Percentiles rank a stretch among this genome's conserved stretches.
Conservation (phyloP, 2,797 vertebrate species). For the Anguilla megastoma region DNA sequence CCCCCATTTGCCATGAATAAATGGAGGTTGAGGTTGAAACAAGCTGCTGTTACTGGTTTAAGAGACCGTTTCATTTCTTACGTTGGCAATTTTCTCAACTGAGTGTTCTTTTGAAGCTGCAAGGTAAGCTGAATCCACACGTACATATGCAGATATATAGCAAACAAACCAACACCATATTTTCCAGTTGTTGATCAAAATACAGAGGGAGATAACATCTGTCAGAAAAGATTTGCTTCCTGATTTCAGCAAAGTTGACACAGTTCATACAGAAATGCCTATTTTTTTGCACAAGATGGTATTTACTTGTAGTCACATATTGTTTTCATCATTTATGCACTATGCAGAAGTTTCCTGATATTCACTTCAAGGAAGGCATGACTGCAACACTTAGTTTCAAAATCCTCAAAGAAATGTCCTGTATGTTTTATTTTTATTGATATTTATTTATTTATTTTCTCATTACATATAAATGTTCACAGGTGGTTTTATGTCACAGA, state of each 20-base stretch:
- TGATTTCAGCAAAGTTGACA: background rate
- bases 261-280: background rate
- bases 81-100: background rate
- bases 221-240: background rate
- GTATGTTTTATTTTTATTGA: too few species aligned
- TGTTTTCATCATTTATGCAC: background rate
- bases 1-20: background rate
- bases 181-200: background rate
- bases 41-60: background rate
- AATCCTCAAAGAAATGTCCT: too few species aligned
- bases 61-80: background rate
- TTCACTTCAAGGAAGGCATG: too few species aligned
- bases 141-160: background rate
- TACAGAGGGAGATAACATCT: background rate
- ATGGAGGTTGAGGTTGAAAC: background rate
- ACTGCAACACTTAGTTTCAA: too few species aligned
- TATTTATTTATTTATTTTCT: too few species aligned
- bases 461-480: background rate
- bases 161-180: background rate
- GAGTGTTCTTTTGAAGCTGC: background rate
- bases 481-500: background rate
- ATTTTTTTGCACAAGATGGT: background rate
- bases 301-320: background rate
- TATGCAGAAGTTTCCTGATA: background rate
- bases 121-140: background rate